Conservation (phyloP, 2,113 vertebrate species). For the Chionis minor region DNA sequence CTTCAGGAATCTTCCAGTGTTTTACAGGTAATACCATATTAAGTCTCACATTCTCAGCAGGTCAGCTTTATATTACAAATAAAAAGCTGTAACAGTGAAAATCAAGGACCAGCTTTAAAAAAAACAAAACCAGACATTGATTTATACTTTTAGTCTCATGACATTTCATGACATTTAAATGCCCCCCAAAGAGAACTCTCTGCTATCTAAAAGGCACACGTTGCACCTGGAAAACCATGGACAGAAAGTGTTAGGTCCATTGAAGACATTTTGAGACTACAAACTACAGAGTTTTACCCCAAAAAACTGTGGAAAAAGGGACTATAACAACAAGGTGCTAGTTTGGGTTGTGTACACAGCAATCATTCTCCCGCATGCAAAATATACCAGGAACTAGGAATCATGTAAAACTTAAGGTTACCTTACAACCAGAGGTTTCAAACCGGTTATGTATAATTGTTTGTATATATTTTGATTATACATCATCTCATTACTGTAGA, state of each 20-base stretch:
- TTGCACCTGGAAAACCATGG: background rate
- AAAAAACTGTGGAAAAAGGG: background rate
- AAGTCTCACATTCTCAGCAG: background rate
- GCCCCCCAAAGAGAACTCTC: background rate
- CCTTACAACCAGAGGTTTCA: background rate
- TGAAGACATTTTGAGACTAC: background rate
- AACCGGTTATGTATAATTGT: background rate
- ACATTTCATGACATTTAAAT: background rate
- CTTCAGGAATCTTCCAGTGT: background rate
- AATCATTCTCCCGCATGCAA: accelerated
- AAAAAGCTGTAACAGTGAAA: background rate
- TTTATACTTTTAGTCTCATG: background rate
- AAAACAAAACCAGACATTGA: background rate
- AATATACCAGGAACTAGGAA: background rate
- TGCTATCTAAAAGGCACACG: background rate
- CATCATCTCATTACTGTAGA: background rate
- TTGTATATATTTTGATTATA: background rate
- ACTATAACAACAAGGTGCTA: background rate
- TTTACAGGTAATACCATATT: background rate
- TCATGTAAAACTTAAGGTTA: background rate
- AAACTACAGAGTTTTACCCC: background rate
- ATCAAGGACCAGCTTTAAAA: background rate
- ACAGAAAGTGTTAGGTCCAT: background rate
- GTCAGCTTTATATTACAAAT: background rate
- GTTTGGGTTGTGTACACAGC: background rate